Base-by-base conservation (phyloP, 2,888 invertebrate genomes). In the Sminthurides aquaticus region DNA sequence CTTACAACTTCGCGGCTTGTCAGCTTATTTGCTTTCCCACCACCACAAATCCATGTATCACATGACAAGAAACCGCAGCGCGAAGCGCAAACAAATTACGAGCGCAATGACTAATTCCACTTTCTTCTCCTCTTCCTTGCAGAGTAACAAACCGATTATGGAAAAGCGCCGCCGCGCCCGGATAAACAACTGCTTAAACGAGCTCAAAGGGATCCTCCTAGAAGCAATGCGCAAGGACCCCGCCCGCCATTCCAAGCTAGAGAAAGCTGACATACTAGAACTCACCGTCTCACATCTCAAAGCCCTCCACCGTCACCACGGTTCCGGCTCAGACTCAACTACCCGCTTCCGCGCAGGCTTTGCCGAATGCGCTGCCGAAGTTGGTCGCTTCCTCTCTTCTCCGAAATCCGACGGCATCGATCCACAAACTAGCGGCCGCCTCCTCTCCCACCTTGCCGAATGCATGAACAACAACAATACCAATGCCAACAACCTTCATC, bases 111-210 rank as follows among this genome's bases (percentile, higher is more conserved):
- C n/a, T n/a, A n/a, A n/a, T n/a, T n/a, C n/a, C n/a, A 48, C 24
- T 49, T 49, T 49, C 25, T 3, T 22, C 25, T 62, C 48, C 26
- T 48, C 28, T 20, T 56, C 18, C 15, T 61, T 65, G 24, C 29
- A 93, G 92, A 92, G 90, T 74, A 92, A 93, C 79, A 94, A 95
- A 79, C 95, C 95, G 24, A 91, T 95, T 68, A 95, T 95, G 95
- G 95, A 95, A 79, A 95, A 95, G 80, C 82, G 90, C 74, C 83
- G 95, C 72, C 84, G 95, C 68, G 94, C 94, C 49, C 84, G 94
- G 75, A 95, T 95, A 77, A 95, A 95, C 81, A 90, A 92, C 76
- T 92, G 92, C 76, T 82, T 95, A 48, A 91, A 91, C 76, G 93
- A 95, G 79, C 83, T 95, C 67, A 94, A 94, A 80, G 87, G 90